phyloP scores from a whole-genome alignment of 2,888 invertebrate genomes.

The Ochlodes sylvanus region DNA sequence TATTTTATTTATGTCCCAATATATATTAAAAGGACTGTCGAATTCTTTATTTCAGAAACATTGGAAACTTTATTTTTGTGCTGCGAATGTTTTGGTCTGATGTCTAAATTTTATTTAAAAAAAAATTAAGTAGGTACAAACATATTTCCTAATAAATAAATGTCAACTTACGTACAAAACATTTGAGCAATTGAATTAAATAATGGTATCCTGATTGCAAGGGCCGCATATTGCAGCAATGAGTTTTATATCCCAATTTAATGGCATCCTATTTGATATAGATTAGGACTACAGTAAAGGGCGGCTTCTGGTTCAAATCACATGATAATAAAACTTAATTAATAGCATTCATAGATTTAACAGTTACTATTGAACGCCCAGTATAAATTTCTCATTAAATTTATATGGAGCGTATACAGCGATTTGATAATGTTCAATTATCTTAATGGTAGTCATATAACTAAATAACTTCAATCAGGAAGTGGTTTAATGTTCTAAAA shows the following conservation, averaged over 20 bases:
- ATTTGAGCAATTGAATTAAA: no score
- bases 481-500: constrained; percentile 16
- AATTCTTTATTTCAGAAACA: no score
- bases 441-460: constrained; percentile 27
- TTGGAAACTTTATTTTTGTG: no score
- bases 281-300: neutral
- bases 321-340: constrained; percentile 28
- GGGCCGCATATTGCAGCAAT: neutral
- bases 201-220: neutral
- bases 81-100: no score
- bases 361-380: constrained; percentile 13
- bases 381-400: constrained; percentile 36
- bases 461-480: constrained; percentile 31
- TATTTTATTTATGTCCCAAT: no score
- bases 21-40: no score
- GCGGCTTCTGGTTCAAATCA: neutral
- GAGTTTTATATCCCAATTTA: neutral
- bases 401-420: constrained; percentile 29
- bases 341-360: constrained; percentile 32
- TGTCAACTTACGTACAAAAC: no score
- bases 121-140: no score
- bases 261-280: neutral
- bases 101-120: no score
- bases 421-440: constrained; percentile 39
- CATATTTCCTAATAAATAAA: no score